Base-by-base conservation (phyloP, 2,888 invertebrate genomes). In the Trichacis sp. region DNA sequence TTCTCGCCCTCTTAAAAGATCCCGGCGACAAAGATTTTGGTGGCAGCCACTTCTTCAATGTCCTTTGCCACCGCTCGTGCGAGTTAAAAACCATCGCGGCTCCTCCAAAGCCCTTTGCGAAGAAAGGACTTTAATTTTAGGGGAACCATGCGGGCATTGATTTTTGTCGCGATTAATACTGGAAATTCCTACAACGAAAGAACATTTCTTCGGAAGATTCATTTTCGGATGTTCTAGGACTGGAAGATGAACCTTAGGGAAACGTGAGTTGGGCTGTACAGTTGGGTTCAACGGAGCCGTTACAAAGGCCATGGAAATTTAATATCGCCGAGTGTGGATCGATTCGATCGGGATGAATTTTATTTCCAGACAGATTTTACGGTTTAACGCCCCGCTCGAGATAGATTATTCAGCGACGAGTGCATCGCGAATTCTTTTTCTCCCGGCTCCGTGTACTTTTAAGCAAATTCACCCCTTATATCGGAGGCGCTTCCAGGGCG, bases 401-500 rank as follows among this genome's bases (percentile, higher is more conserved):
- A 69, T 69, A 67, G 69, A 69, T 69, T 69, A 69, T 70, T 70
- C 67, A 70, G 60, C 64, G 64, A 63, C 54, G 60, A 65, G 69
- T 67, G 69, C 67, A 67, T 65, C 63, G 67, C 52, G 57, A 63
- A 68, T 68, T 70, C 68, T 58, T 68, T 62, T 68, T 66, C 24
- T 24, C 66, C 40, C 63, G 59, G 53, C 59, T 64, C 61, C 60
- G 64, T 68, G 68, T 70, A 70, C 69, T 69, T 69, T 69, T 67
- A 69, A 67, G 69, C 67, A 69, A 69, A 69, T 69, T 69, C 67
- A 67, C 67, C 62, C 67, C 24, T 62, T 68, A 64, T 68, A 68
- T 64, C 67, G 42, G 24, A 3, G 68, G 58, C 64, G 68, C 51
- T 61, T 64, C 49, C 33, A 53, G 57, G 64, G 61, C 64, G 64